Conservation (phyloP, 2,113 vertebrate genomes). For the Atractosteus spatula region DNA sequence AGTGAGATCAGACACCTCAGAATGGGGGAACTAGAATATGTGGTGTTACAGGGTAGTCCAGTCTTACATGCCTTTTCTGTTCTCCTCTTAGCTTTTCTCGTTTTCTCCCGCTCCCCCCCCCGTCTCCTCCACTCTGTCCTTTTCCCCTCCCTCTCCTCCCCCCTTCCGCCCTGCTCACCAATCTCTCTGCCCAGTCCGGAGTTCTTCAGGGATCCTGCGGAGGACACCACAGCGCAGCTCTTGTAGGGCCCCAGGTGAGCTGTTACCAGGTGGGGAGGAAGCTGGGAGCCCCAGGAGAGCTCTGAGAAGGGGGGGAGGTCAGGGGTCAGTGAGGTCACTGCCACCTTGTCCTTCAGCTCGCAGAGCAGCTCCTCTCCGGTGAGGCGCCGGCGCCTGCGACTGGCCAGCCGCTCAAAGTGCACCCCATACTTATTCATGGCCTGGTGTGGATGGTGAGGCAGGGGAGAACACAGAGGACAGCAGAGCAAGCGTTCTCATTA, state of each 20-base stretch:
- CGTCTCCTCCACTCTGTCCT: background rate
- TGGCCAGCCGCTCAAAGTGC: conserved; percentile 25
- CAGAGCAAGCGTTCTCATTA: background rate
- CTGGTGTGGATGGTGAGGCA: conserved; percentile 31
- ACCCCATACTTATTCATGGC: conserved; percentile 73
- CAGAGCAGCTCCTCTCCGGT: conserved; percentile 61
- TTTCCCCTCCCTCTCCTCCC: background rate
- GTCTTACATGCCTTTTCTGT: background rate
- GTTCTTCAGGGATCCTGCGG: conserved; percentile 49
- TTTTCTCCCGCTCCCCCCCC: background rate
- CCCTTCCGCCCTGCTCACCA: background rate
- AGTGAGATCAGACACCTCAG: no score
- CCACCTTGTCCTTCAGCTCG: conserved; percentile 53
- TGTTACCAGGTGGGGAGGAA: conserved; percentile 49
- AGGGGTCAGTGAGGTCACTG: conserved; percentile 53
- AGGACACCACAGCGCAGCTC: conserved; percentile 58
- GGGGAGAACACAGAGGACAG: background rate
- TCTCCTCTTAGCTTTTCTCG: background rate
- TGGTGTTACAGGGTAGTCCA: no score
- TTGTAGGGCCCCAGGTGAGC: conserved; percentile 57
- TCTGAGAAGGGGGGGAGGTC: conserved; percentile 59
- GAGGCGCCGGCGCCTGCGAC: conserved; percentile 36
- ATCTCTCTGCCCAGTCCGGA: conserved; percentile 63
- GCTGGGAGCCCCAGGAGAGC: conserved; percentile 56
- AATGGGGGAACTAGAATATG: no score